phyloP scores from a whole-genome alignment of 2,113 vertebrate genomes.

The Brachypodius melanocephalos region DNA sequence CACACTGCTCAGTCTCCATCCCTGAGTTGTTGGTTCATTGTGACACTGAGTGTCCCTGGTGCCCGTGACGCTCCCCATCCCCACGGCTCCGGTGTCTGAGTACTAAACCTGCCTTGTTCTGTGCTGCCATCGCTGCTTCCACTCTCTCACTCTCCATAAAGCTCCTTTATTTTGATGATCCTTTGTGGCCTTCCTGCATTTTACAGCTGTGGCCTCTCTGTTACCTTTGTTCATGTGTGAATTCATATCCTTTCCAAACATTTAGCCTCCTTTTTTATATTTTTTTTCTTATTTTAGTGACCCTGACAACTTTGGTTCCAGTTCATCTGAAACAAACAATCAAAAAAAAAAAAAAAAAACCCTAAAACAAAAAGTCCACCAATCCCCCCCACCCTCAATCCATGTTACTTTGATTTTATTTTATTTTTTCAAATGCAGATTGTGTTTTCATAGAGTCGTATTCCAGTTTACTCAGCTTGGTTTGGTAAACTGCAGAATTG shows the following conservation, averaged over 20 bases:
- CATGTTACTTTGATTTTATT: slow-evolving; percentile 12
- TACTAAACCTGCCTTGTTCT: slow-evolving; percentile 61
- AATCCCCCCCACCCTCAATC: neutral
- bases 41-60: slow-evolving; percentile 8
- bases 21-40: slow-evolving; percentile 41
- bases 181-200: slow-evolving; percentile 62
- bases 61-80: slow-evolving; percentile 50
- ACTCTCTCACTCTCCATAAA: slow-evolving; percentile 57
- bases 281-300: neutral
- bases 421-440: slow-evolving; percentile 77
- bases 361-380: neutral
- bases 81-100: slow-evolving; percentile 19
- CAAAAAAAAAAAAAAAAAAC: neutral
- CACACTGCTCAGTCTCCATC: neutral
- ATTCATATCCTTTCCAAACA: slow-evolving; percentile 74
- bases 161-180: slow-evolving; percentile 65
- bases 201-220: slow-evolving; percentile 63
- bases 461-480: slow-evolving; percentile 62
- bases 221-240: slow-evolving; percentile 68
- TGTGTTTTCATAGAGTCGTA: slow-evolving; percentile 53
- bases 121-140: slow-evolving; percentile 65
- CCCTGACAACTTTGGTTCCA: slow-evolving; percentile 61
- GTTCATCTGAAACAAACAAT: slow-evolving; percentile 31
- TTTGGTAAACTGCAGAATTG: slow-evolving; percentile 44
- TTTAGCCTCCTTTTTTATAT: slow-evolving; percentile 44